A percentile compares a stretch with the other conserved stretches of the same genome.
Evolutionary conservation across 2,113 vertebrate genomes (phyloP).

Genomic region (Polypterus senegalus): DNA sequence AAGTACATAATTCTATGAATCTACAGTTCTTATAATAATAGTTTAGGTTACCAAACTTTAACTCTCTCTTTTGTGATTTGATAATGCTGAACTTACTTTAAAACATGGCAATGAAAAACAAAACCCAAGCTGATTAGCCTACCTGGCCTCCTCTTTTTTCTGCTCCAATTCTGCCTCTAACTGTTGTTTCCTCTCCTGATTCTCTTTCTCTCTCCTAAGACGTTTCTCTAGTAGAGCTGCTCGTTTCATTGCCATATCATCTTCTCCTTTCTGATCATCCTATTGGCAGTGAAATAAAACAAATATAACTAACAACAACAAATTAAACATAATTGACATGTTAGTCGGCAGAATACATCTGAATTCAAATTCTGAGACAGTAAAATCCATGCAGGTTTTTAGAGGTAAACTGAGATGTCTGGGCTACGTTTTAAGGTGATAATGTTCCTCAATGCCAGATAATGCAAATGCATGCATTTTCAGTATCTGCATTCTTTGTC

Average conservation of each 20-base stretch:
- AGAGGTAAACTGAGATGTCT: not conserved
- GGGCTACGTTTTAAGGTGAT: not conserved
- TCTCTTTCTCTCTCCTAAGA: conserved; percentile 79
- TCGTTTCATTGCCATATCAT: conserved; percentile 86
- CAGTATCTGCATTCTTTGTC: too few species aligned
- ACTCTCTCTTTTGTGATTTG: too few species aligned
- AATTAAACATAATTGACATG: too few species aligned
- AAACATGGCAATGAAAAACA: too few species aligned
- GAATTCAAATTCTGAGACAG: not conserved
- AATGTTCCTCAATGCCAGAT: too few species aligned
- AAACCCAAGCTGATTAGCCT: conserved; percentile 7
- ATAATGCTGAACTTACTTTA: not conserved
- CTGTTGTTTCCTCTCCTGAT: conserved; percentile 76
- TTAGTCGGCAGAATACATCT: too few species aligned
- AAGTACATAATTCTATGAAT: too few species aligned
- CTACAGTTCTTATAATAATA: too few species aligned
- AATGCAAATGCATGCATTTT: too few species aligned
- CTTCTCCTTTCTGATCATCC: conserved; percentile 85
- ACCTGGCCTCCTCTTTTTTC: conserved; percentile 91
- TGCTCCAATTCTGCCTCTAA: conserved; percentile 80
- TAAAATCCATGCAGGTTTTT: not conserved
- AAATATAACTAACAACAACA: too few species aligned
- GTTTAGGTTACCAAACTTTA: too few species aligned
- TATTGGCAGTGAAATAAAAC: conserved; percentile 25
- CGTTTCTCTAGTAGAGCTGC: conserved; percentile 89